phyloP scores from a whole-genome alignment of 2,797 vertebrate species.

The Sebastes diaconus region DNA sequence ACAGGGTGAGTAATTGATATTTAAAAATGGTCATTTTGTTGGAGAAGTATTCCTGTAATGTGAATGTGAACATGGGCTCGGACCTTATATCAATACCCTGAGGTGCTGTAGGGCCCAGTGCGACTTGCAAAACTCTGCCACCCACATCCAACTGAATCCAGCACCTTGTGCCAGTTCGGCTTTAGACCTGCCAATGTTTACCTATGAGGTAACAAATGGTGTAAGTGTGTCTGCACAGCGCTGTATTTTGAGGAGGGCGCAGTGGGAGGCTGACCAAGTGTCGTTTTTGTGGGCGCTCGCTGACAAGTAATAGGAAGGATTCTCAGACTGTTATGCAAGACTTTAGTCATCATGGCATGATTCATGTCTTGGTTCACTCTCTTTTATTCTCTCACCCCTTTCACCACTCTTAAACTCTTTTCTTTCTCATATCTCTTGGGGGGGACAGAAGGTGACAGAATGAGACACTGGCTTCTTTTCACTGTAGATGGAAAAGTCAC shows the following conservation, averaged over 20 bases:
- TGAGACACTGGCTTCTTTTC: slow-evolving; percentile 5
- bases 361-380: slow-evolving; percentile 58
- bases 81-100: neutral
- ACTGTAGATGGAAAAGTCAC: neutral
- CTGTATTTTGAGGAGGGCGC: slow-evolving; percentile 39
- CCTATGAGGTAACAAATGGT: slow-evolving; percentile 36
- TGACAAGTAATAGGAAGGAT: slow-evolving; percentile 67
- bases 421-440: slow-evolving; percentile 2
- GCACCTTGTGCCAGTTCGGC: neutral
- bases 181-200: slow-evolving; percentile 5
- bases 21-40: too few species aligned
- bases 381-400: slow-evolving; percentile 4
- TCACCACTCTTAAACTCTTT: neutral
- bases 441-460: neutral
- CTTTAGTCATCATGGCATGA: slow-evolving; percentile 76
- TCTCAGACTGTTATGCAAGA: slow-evolving; percentile 79
- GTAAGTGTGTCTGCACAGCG: slow-evolving; percentile 45
- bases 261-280: slow-evolving; percentile 71
- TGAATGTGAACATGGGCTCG: neutral
- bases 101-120: neutral
- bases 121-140: neutral
- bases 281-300: slow-evolving; percentile 45
- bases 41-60: too few species aligned
- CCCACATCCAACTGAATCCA: neutral
- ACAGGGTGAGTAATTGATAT: too few species aligned